Base-by-base conservation (phyloP, 53 echinoderm and acorn worm genomes). In the Crossaster papposus region DNA sequence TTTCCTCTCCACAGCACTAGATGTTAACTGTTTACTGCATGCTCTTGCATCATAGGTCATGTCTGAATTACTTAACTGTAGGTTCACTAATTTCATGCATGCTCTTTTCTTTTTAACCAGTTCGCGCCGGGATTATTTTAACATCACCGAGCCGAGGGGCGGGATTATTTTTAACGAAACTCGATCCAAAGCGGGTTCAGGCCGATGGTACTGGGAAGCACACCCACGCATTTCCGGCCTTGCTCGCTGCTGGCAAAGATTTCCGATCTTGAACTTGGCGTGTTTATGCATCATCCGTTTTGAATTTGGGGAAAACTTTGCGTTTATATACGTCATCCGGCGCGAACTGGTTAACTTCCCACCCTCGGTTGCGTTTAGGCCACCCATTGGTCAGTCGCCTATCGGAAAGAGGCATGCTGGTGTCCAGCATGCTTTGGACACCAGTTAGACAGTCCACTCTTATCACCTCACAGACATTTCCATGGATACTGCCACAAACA, bases 341-440 rank as follows among this genome's bases (percentile, higher is more conserved):
- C n/a, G n/a, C n/a, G n/a, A n/a, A n/a, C n/a, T n/a, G n/a, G n/a
- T 44, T 58, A 65, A 58, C 68, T 44, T 83, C 35, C 70, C 30
- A 1, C 30, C 34, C 70, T 24, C 70, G 70, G 83, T 70, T 44
- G 83, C 62, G 34, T 12, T 29, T 70, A 70, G 30, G 68, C 70
- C 14, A 14, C 70, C 68, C 35, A 29, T 0, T 36, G 50, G 44
- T 78, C 24, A 24, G 24, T 38, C 51, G 78, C 78, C n/a, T 38
- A 51, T 50, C 51, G 34, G 44, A 50, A n/a, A 50, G 26, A 44
- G 78, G 78, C 51, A 83, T 30, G 44, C 65, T 70, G 83, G 83
- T 83, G 70, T 83, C 83, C 83, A 70, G 83, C 65, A 70, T 83
- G 83, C 83, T 70, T 29, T 24, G 83, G 81, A 70, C 83, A 83